phyloP scores from a whole-genome alignment of 1,140 invertebrate species.

The Chrysoperla carnea region DNA sequence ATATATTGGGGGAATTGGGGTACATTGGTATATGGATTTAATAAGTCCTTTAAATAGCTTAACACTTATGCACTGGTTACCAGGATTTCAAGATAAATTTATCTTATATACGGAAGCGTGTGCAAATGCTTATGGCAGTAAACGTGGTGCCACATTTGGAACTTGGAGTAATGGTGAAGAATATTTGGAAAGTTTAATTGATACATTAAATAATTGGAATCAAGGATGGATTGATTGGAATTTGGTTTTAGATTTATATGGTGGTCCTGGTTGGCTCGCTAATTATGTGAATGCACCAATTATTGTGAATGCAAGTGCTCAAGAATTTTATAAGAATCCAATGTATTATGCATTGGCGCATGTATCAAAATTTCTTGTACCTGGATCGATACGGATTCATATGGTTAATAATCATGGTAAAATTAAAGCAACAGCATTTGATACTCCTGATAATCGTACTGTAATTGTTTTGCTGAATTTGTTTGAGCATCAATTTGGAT shows the following conservation, averaged over 20 bases:
- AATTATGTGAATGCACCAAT: constrained; percentile 61
- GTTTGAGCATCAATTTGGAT: background rate
- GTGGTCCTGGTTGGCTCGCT: constrained; percentile 64
- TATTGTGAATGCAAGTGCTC: constrained; percentile 41
- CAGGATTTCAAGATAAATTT: constrained; percentile 30
- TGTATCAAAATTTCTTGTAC: constrained; percentile 64
- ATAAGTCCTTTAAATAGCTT: constrained; percentile 19
- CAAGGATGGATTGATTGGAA: constrained; percentile 86
- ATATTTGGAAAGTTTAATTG: background rate
- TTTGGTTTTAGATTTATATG: constrained; percentile 49
- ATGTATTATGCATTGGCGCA: constrained; percentile 77
- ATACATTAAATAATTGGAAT: constrained; percentile 37
- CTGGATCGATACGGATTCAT: constrained; percentile 33
- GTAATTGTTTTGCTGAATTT: background rate
- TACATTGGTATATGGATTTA: constrained; percentile 44
- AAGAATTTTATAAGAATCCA: constrained; percentile 79
- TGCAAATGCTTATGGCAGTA: background rate
- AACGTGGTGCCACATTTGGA: background rate
- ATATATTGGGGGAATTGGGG: constrained; percentile 31
- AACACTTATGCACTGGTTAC: constrained; percentile 17
- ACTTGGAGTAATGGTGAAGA: background rate
- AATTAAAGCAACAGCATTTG: background rate
- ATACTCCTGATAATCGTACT: background rate
- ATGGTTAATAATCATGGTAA: background rate
- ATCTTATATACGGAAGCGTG: constrained; percentile 37